Base-by-base conservation (phyloP, 2,113 vertebrate species). In the Neodon shergylaensis region DNA sequence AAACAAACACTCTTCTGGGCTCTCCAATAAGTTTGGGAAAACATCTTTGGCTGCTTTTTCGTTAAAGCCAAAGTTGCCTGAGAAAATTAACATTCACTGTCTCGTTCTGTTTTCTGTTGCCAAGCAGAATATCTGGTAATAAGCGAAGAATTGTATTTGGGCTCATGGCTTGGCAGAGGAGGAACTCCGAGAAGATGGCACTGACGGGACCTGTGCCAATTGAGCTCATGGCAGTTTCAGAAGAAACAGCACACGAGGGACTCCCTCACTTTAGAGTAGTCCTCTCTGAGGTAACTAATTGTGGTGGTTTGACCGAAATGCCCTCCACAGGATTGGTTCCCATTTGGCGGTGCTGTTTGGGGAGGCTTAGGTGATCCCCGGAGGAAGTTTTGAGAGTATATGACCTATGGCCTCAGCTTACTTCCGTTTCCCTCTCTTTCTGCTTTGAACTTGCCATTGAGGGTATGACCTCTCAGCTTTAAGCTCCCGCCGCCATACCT, bases 21-120 rank as follows among this genome's bases (percentile, higher is more conserved):
- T 93, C 72, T 92, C 17, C 24, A 26, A 4, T 31, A 72, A 85
- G 82, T 54, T 92, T 92, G 76, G 86, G 54, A 91, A 94, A 87
- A 72, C 36, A 54, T 76, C 70, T 36, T 22, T 8, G 70, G 76
- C 72, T 70, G 36, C 49, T 58, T 90, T 90, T 39, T 88, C 33
- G 31, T 90, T 49, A 92, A 87, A 96, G 74, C 76, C 44, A 77
- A 52, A 82, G 44, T 84, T 92, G 36, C 54, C 49, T 33, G 68
- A 79, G 39, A 49, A 10, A 31, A 61, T 84, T 36, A 63, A 33
- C 61, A 47, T 24, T 65, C 73, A 19, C 39, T 17, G 31, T 47
- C 54, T 77, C 47, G 22, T 5, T 63, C 31, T 49, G 39, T 33
- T n/a, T 19, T 21, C 86, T 66, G 83, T 66, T 66, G 63, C 63